Evolutionary conservation across 2,113 vertebrate species (phyloP).

Genomic region (Laticauda laticaudata): DNA sequence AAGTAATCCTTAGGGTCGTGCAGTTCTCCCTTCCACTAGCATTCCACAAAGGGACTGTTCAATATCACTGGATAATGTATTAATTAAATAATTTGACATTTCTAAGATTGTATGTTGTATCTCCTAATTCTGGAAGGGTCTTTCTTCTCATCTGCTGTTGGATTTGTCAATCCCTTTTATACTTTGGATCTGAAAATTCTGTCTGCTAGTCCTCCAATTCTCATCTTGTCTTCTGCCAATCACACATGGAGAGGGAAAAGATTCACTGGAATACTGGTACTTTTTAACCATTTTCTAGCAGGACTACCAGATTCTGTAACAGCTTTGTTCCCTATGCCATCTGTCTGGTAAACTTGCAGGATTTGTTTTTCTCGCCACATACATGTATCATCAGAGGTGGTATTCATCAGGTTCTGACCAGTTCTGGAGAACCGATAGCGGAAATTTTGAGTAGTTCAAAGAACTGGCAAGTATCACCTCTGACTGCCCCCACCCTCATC

Average conservation of each 20-base stretch:
- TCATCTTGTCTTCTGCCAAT: not conserved
- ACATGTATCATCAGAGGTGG: too few relatives aligned
- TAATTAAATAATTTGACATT: not conserved
- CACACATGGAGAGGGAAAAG: not conserved
- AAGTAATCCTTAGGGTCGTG: not conserved
- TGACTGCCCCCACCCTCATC: too few relatives aligned
- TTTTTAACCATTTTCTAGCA: not conserved
- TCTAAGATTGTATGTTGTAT: not conserved
- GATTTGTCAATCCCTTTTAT: not conserved
- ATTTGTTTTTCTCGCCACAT: too few relatives aligned
- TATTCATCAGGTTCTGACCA: too few relatives aligned
- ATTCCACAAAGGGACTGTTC: not conserved
- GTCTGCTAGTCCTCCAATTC: not conserved
- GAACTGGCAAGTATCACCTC: too few relatives aligned
- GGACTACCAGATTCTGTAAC: too few relatives aligned
- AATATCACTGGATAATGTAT: not conserved
- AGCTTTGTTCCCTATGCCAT: too few relatives aligned
- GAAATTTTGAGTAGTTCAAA: too few relatives aligned
- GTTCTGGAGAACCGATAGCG: too few relatives aligned
- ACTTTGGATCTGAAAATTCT: not conserved
- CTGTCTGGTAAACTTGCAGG: too few relatives aligned
- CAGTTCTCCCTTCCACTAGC: not conserved
- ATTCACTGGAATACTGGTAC: not conserved
- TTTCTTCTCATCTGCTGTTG: not conserved
- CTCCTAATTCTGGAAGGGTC: not conserved